Base-by-base conservation (phyloP, 2,113 vertebrate species). In the Sylvicapra grimmia region DNA sequence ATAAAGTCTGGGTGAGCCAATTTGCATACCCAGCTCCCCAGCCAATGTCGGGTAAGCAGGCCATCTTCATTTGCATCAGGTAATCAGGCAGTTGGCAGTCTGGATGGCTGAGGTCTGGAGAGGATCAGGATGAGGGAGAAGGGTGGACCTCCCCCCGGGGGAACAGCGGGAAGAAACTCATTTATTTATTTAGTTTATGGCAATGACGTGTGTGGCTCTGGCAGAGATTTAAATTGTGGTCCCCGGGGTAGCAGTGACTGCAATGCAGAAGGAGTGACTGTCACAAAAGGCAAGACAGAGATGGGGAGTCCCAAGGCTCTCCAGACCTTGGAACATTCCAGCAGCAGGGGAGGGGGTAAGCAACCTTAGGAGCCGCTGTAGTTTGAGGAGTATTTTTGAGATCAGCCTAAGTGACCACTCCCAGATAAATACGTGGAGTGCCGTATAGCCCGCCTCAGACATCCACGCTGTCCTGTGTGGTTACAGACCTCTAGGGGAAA, bases 11-110 rank as follows among this genome's bases (percentile, higher is more conserved):
- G 93, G 95, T 94, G 68, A 97, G 80, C 31, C 1, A 21, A 99
- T 99, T 99, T 99, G 99, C 99, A 99, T 99, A 97, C 86, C 98
- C 97, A 95, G 97, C 98, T 98, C 87, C 87, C 98, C 97, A 99
- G 98, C 99, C 99, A 99, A 99, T 99, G 99, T 97, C 89, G 97
- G 98, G 97, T 98, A 95, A 97, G 97, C 96, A 96, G 84, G 97
- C 98, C 98, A 94, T 49, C 90, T 85, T 88, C 2, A 98, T 99
- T 99, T 99, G 99, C 99, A 99, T 99, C 1, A 25, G 92, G 96
- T 95, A 98, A 98, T 98, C 98, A 98, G 98, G 98, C 94, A 93
- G 96, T 14, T 8, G 97, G 91, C 98, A 97, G 97, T 33, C 79
- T 0, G 89, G 92, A 97, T 51, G 44, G 11, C 89, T 16, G 84